phyloP scores from a whole-genome alignment of 2,113 vertebrate species.

The Calidris pygmaea region DNA sequence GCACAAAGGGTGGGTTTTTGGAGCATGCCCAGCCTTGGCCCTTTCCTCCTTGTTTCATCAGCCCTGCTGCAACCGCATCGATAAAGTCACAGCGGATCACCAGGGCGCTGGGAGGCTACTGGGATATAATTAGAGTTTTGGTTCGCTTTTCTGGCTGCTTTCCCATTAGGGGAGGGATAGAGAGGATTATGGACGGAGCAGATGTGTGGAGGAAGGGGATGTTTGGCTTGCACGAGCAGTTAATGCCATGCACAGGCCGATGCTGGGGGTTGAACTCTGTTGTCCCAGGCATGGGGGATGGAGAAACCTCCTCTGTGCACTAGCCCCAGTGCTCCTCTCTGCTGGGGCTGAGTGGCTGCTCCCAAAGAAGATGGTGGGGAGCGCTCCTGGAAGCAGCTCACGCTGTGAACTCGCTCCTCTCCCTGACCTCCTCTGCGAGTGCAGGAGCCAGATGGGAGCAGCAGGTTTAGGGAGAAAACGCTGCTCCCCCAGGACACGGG shows the following conservation, averaged over 20 bases:
- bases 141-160: constrained; percentile 48
- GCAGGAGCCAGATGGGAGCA: neutral
- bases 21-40: neutral
- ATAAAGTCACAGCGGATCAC: neutral
- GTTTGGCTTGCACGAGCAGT: neutral
- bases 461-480: neutral
- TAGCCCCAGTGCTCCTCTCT: neutral
- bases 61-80: rapidly evolving
- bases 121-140: constrained; percentile 50
- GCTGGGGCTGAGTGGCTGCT: neutral
- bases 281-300: neutral
- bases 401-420: neutral
- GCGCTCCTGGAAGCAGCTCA: neutral
- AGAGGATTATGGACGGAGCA: constrained; percentile 20
- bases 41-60: neutral
- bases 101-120: neutral
- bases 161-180: constrained; percentile 8
- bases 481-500: neutral
- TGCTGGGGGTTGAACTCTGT: neutral
- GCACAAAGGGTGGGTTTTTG: neutral
- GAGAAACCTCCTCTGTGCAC: neutral
- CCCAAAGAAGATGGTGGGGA: neutral
- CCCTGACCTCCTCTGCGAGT: neutral
- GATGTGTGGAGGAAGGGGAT: constrained; percentile 40
- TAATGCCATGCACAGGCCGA: neutral